Base-by-base conservation (phyloP, 2,888 invertebrate species). In the Xestobium rufovillosum region DNA sequence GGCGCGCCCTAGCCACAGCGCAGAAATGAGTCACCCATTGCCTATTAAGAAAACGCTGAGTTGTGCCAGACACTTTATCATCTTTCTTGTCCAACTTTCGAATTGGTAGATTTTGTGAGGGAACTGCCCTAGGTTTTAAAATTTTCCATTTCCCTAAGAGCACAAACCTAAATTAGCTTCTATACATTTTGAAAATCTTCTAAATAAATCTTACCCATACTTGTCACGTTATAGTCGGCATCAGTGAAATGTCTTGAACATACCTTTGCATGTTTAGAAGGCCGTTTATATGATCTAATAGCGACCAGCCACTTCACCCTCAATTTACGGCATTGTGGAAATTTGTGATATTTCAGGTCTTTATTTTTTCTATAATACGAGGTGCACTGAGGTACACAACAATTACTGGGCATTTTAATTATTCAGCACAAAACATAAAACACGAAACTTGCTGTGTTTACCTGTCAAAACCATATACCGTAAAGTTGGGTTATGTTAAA, bases 231-330 rank as follows among this genome's bases (percentile, higher is more conserved):
- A 26, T 26, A 26, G 12, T 26, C 12, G 11, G 26, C 11, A 12
- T 26, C 26, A 26, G 3, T 12, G 12, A 26, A 26, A 26, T 26
- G 26, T 13, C 12, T 26, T 26, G 26, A 26, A 26, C 26, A 26
- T 26, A 26, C 12, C 12, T 26, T 26, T 11, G 6, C 12, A 26
- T 26, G 26, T 4, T 26, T 26, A 11, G 26, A 12, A 12, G 26
- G 26, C 26, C 12, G 11, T 26, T 26, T 26, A 3, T 6, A 3
- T 26, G 26, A 26, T 26, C 12, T 26, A 12, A 26, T 26, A 12
- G 26, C 26, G 12, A 12, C 12, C 6, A 26, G 12, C 26, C 26
- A 26, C 12, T 4, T 11, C 26, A 12, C 12, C 12, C 12, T 26
- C 26, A 6, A 26, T 12, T 6, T 11, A 26, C 11, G 26, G 12